Evolutionary conservation across 2,888 invertebrate genomes (phyloP).

Genomic region (Epirrhoe tristata): DNA sequence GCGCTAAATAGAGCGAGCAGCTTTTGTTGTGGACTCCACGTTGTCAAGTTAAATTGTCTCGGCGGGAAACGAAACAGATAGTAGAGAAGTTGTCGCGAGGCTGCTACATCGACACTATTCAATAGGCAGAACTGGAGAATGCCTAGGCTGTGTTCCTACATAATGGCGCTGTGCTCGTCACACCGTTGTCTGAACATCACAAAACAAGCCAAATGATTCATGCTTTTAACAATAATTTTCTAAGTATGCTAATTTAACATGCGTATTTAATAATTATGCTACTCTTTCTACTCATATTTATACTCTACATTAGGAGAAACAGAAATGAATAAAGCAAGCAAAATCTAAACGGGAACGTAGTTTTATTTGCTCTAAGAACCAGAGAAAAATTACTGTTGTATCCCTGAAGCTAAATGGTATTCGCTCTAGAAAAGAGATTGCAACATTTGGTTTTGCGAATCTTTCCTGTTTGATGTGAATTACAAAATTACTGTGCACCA

Average conservation of each 20-base stretch:
- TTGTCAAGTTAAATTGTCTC: slow-evolving; percentile 84
- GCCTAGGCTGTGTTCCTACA: slow-evolving; percentile 27
- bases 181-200: slow-evolving; percentile 10
- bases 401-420: neutral
- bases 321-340: neutral
- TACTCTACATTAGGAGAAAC: neutral
- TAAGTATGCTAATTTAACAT: no score
- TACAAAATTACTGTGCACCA: slow-evolving; percentile 1
- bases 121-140: slow-evolving; percentile 54
- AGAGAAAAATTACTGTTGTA: neutral
- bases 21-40: slow-evolving; percentile 76
- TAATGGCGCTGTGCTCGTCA: slow-evolving; percentile 15
- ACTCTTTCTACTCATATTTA: neutral
- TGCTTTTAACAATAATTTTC: neutral
- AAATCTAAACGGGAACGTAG: neutral
- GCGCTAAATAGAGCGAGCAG: slow-evolving; percentile 76
- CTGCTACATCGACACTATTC: slow-evolving; percentile 77
- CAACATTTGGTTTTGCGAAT: slow-evolving; percentile 6
- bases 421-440: slow-evolving; percentile 7
- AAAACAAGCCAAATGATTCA: neutral
- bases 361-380: neutral
- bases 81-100: slow-evolving; percentile 76
- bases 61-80: slow-evolving; percentile 83
- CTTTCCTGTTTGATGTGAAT: neutral
- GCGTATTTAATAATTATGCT: neutral